These are phyloP conservation scores for Protobothrops mucrosquamatus DNA, from an alignment of 2,113 vertebrate genomes.

Conservation along the genomic window DNA sequence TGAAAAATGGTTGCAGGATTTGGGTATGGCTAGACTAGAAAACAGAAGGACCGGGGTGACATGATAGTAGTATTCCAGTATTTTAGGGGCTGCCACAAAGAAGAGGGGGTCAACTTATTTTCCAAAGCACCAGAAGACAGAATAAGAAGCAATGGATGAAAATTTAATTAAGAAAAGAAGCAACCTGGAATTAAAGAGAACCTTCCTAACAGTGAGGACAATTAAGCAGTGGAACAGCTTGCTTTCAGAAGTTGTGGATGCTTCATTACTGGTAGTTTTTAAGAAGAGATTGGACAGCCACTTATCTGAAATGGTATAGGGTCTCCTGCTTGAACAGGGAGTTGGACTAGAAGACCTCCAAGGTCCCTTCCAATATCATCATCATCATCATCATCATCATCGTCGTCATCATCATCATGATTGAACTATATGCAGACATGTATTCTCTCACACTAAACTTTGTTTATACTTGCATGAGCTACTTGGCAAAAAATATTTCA, in stretches of 20 bases:
- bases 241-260: not conserved
- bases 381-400: too few species aligned
- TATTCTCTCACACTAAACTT: not conserved
- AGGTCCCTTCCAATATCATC: not conserved
- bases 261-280: not conserved
- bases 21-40: not conserved
- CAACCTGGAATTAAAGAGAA: not conserved
- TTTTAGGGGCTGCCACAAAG: not conserved
- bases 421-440: not conserved
- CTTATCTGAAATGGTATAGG: not conserved
- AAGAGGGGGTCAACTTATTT: not conserved
- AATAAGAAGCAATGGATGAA: not conserved
- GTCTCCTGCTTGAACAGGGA: not conserved
- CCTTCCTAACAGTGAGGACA: not conserved
- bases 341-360: not conserved
- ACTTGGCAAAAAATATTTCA: constrained; percentile 56
- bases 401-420: too few species aligned
- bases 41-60: not conserved
- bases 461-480: not conserved
- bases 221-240: not conserved
- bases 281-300: too few species aligned
- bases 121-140: not conserved
- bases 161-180: not conserved
- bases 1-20: too few species aligned
- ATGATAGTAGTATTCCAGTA: not conserved